These are phyloP conservation scores for Caenorhabditis sp. DNA, from an alignment of 2,888 invertebrate species.

Conservation along the genomic window DNA sequence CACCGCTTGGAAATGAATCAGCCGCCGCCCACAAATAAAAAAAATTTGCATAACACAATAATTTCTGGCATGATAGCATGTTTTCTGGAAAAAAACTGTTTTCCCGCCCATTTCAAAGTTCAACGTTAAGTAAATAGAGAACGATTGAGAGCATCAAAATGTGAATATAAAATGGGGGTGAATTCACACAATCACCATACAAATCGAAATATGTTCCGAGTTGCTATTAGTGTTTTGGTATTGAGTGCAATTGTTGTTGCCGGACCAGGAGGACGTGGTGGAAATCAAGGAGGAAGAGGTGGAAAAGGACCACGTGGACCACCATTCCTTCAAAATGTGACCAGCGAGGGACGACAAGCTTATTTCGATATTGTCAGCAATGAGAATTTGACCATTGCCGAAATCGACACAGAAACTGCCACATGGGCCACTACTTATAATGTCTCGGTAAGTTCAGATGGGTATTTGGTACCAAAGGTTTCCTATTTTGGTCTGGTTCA, in stretches of 20 bases:
- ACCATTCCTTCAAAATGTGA: slow-evolving; percentile 46
- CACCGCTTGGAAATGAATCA: too few species aligned
- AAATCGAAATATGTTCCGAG: too few species aligned
- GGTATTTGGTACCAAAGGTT: too few species aligned
- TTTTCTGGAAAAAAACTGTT: too few species aligned
- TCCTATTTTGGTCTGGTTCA: too few species aligned
- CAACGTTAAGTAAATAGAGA: neutral
- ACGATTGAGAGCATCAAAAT: neutral
- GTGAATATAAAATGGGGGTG: neutral
- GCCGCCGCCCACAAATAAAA: too few species aligned
- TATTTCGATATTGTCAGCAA: slow-evolving; percentile 44
- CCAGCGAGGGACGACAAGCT: slow-evolving; percentile 29
- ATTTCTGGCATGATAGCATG: too few species aligned
- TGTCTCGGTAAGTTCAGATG: slow-evolving; percentile 41
- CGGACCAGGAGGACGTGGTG: neutral
- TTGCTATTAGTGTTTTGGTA: slow-evolving; percentile 9
- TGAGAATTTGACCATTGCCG: slow-evolving; percentile 37
- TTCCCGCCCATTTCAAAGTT: neutral
- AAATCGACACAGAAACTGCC: slow-evolving; percentile 33
- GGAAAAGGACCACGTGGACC: slow-evolving; percentile 42
- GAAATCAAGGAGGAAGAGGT: too few species aligned
- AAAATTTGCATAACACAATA: too few species aligned
- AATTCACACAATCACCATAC: too few species aligned
- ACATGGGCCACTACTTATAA: slow-evolving; percentile 45
- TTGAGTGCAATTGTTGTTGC: neutral